phyloP scores from a whole-genome alignment of 2,797 vertebrate species.

The Peromyscus attwateri region DNA sequence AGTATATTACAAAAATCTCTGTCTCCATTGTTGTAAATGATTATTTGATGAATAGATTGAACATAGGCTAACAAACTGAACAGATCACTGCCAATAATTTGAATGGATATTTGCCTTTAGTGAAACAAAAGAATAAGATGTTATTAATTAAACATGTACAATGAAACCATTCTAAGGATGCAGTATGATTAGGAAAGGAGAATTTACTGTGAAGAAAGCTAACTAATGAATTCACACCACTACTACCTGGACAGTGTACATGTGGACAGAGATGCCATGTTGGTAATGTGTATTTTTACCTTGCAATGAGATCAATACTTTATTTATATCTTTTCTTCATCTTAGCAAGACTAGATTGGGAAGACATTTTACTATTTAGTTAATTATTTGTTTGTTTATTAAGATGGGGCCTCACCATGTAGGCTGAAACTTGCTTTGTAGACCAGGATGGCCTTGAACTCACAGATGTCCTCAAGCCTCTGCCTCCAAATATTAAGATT shows the following conservation, averaged over 20 bases:
- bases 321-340: neutral
- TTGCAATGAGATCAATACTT: neutral
- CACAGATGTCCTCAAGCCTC: no score
- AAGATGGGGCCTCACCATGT: neutral
- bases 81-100: neutral
- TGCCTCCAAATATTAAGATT: neutral
- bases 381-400: neutral
- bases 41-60: neutral
- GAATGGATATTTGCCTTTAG: neutral
- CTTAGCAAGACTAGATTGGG: no score
- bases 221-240: no score
- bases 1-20: neutral
- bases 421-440: neutral
- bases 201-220: neutral
- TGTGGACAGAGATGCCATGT: rapidly evolving
- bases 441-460: neutral
- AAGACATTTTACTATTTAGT: neutral
- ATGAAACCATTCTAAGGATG: neutral
- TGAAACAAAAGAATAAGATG: neutral
- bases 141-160: neutral
- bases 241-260: no score
- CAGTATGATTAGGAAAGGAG: no score
- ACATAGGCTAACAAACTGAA: neutral
- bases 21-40: neutral
- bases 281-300: neutral